These are phyloP conservation scores for Himalopsyche kuldschensis DNA, from an alignment of 2,888 invertebrate genomes.

Conservation along the genomic window DNA sequence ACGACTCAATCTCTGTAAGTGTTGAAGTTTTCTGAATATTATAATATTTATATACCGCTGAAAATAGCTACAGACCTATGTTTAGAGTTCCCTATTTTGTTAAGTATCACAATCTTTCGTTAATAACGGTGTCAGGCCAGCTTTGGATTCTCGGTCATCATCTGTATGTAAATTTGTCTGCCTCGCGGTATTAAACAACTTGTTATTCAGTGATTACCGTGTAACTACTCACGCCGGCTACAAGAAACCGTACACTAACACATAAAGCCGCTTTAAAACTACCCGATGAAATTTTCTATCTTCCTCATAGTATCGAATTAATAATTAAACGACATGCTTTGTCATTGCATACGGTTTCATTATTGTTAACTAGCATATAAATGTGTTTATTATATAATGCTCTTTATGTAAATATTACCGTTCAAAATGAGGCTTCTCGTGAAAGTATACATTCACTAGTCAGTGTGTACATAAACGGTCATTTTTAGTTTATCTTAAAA, in stretches of 20 bases:
- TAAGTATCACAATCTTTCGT: background rate
- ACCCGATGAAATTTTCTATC: background rate
- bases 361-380: too few species aligned
- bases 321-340: background rate
- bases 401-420: too few species aligned
- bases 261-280: background rate
- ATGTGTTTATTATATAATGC: too few species aligned
- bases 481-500: too few species aligned
- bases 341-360: too few species aligned
- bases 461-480: too few species aligned
- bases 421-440: too few species aligned
- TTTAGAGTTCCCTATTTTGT: background rate
- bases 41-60: background rate
- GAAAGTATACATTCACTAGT: too few species aligned
- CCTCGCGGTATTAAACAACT: conserved; percentile 16
- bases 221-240: background rate
- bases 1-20: too few species aligned
- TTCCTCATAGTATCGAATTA: background rate
- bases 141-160: background rate
- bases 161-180: conserved; percentile 26
- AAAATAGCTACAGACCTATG: background rate
- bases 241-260: background rate
- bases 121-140: conserved; percentile 6
- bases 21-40: too few species aligned
- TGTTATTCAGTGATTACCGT: conserved; percentile 5